Evolutionary conservation across 2,113 vertebrate species (phyloP).

Genomic region (Charadrius vociferus): DNA sequence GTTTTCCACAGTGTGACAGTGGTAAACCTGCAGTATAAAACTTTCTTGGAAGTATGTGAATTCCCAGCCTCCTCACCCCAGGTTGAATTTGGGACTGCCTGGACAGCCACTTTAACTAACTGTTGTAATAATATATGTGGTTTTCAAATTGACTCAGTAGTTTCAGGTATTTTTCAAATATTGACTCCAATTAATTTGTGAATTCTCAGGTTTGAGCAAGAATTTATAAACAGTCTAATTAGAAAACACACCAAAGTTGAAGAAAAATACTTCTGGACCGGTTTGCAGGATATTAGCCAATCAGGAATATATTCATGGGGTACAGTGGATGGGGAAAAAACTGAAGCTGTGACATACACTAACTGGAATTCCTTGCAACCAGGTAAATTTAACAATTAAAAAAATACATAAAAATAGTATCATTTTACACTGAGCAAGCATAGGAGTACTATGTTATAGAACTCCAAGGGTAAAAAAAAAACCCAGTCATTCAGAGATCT

Average conservation of each 20-base stretch:
- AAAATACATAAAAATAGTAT: background rate
- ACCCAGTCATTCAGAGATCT: background rate
- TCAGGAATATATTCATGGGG: constrained; percentile 88
- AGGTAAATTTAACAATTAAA: constrained; percentile 72
- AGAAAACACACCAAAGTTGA: constrained; percentile 72
- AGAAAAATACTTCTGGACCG: constrained; percentile 87
- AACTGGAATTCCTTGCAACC: constrained; percentile 90
- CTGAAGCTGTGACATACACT: constrained; percentile 75
- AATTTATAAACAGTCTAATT: constrained; percentile 89
- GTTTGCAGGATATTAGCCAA: constrained; percentile 82
- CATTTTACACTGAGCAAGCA: background rate
- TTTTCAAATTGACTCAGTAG: background rate
- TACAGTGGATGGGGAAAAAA: constrained; percentile 49
- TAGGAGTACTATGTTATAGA: background rate
- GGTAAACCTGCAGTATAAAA: background rate
- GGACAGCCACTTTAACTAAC: background rate
- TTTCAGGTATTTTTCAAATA: background rate
- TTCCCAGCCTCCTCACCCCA: background rate
- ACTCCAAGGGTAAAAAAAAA: background rate
- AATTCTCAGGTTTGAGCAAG: constrained; percentile 91
- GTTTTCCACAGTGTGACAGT: background rate
- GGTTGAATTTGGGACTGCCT: background rate
- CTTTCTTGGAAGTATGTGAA: background rate
- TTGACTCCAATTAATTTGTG: background rate
- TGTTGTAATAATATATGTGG: background rate